Evolutionary conservation across 2,113 vertebrate species (phyloP), one percentile per base, ranked within the genome.

Genomic region (Solenodon paradoxus): DNA sequence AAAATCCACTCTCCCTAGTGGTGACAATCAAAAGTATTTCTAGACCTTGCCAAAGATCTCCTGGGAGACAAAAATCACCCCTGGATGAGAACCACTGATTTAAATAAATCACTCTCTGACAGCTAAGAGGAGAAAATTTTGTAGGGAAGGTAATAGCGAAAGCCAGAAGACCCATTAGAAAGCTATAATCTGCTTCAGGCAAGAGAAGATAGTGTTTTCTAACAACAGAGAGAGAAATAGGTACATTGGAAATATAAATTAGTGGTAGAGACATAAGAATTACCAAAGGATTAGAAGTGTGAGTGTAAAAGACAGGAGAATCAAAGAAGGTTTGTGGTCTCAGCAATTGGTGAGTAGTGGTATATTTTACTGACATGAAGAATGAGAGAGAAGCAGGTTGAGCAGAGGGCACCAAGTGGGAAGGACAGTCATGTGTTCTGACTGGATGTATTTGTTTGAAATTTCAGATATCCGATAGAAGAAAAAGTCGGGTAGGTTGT

Each of bases 341-440:
- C 19, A 79, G n/a, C 17, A 69, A 10, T 30, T 20, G 38, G n/a
- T 68, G 19, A 90, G 12, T 9, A 10, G 1, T 16, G 35, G 3
- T 24, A 7, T 69, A 42, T 91, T 49, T 57, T n/a, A 81, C 32
- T 66, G 59, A 93, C 8, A 1, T 13, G 12, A 16, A 71, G 40
- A 84, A 32, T 45, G 30, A 7, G 0, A 9, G 7, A 71, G 30
- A 22, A 57, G 3, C 38, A 38, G 40, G 6, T 9, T 12, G 24
- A 22, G 9, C 7, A 17, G 32, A 28, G 20, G n/a, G 8, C 5
- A 38, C 77, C 9, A 5, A 19, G 12, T 53, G 2, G 20, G n/a
- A 9, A 85, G 16, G 5, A 88, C 38, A 47, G n/a, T 47, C 4
- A 0, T 0, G 0, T 49, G 38, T 79, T 63, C 38, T 45, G 19